These are phyloP conservation scores for Oreochromis niloticus DNA, from an alignment of 2,113 vertebrate genomes.

Conservation along the genomic window DNA sequence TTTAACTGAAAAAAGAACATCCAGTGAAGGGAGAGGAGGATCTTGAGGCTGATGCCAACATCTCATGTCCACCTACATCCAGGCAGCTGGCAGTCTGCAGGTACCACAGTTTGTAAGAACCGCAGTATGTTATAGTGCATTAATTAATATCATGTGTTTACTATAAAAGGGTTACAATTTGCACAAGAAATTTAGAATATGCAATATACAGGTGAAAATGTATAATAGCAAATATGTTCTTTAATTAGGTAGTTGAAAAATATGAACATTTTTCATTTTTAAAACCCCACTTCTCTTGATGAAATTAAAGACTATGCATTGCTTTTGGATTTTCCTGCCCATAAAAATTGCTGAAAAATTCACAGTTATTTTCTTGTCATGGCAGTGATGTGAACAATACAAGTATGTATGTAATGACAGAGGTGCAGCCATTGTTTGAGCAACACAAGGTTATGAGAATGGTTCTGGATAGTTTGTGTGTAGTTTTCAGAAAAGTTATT, in stretches of 20 bases:
- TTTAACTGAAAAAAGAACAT: not conserved
- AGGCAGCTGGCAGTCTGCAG: conserved; percentile 29
- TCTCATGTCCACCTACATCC: conserved; percentile 24
- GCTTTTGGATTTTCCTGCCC: not conserved
- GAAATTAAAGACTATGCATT: not conserved
- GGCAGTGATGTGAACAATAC: not conserved
- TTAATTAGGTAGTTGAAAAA: not conserved
- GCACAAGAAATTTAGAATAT: not conserved
- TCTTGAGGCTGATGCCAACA: conserved; percentile 11
- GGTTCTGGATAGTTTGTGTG: not conserved
- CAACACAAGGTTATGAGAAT: not conserved
- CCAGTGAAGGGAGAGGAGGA: not conserved
- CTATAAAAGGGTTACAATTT: not conserved
- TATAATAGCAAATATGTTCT: not conserved
- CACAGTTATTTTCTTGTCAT: not conserved
- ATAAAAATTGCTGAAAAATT: not conserved
- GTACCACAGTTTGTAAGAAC: conserved; percentile 10
- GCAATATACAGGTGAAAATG: not conserved
- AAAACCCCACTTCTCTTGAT: not conserved
- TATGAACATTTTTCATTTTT: not conserved
- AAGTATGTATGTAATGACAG: not conserved
- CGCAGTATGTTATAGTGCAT: not conserved
- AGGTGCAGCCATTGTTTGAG: not conserved
- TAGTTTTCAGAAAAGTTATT: not conserved
- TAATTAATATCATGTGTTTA: not conserved